Evolutionary conservation across 2,797 vertebrate species (phyloP).

Genomic region (Microhierax caerulescens): DNA sequence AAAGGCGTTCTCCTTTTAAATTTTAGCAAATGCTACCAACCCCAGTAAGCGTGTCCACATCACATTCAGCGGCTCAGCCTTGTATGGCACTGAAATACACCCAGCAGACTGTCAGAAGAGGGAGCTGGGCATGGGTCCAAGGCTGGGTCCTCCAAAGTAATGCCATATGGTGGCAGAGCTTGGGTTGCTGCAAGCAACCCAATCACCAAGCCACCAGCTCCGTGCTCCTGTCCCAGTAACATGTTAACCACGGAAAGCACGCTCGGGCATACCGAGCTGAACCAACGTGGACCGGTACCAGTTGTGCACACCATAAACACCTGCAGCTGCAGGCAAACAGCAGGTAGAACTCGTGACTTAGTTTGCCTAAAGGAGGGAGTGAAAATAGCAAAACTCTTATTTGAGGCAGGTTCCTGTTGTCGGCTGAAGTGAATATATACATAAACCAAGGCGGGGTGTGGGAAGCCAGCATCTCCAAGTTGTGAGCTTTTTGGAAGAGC

Average conservation of each 20-base stretch:
- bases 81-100: neutral
- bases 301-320: neutral
- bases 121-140: neutral
- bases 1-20: neutral
- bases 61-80: neutral
- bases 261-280: neutral
- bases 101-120: neutral
- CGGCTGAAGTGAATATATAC: neutral
- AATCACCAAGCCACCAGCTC: neutral
- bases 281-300: rapidly evolving
- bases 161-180: neutral
- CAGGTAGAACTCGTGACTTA: neutral
- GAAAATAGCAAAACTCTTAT: neutral
- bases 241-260: rapidly evolving
- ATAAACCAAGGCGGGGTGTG: neutral
- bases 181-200: neutral
- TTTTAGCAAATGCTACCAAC: neutral
- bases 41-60: neutral
- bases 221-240: neutral
- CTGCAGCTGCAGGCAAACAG: neutral
- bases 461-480: neutral
- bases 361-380: neutral
- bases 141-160: neutral
- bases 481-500: neutral
- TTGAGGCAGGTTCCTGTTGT: neutral